Percentiles rank a stretch among this genome's conserved stretches.
These are phyloP conservation scores for Tetramorium simillimum DNA, from an alignment of 1,140 invertebrate genomes.

Conservation along the genomic window DNA sequence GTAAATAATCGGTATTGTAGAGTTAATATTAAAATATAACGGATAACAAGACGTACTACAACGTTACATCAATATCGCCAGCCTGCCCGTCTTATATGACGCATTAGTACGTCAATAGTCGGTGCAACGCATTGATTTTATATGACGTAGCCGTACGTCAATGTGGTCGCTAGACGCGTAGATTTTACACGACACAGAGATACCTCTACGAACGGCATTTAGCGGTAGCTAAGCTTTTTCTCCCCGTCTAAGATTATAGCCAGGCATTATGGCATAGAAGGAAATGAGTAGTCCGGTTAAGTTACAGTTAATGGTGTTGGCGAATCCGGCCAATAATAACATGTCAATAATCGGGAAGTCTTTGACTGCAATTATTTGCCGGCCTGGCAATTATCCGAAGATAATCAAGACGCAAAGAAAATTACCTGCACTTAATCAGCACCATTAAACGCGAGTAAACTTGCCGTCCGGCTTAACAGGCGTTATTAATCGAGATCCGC, in stretches of 20 bases:
- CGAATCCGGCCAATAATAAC: constrained; percentile 32
- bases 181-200: background rate
- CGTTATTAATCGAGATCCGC: background rate
- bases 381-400: background rate
- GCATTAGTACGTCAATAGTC: constrained; percentile 49
- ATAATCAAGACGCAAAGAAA: background rate
- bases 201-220: constrained; percentile 5
- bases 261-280: background rate
- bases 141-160: constrained; percentile 66
- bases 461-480: background rate
- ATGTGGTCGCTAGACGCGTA: constrained; percentile 32
- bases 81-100: constrained; percentile 18
- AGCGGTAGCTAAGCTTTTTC: background rate
- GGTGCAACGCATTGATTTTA: constrained; percentile 56
- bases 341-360: background rate
- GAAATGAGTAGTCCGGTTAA: background rate
- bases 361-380: constrained; percentile 23
- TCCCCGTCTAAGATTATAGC: background rate
- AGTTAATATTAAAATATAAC: constrained; percentile 41
- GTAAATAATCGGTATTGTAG: constrained; percentile 27
- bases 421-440: constrained; percentile 35
- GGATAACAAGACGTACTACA: constrained; percentile 7
- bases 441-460: background rate
- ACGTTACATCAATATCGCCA: constrained; percentile 41
- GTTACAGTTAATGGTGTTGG: constrained; percentile 18